These are phyloP conservation scores for Caloenas nicobarica DNA, from an alignment of 2,113 vertebrate species.

Conservation along the genomic window DNA sequence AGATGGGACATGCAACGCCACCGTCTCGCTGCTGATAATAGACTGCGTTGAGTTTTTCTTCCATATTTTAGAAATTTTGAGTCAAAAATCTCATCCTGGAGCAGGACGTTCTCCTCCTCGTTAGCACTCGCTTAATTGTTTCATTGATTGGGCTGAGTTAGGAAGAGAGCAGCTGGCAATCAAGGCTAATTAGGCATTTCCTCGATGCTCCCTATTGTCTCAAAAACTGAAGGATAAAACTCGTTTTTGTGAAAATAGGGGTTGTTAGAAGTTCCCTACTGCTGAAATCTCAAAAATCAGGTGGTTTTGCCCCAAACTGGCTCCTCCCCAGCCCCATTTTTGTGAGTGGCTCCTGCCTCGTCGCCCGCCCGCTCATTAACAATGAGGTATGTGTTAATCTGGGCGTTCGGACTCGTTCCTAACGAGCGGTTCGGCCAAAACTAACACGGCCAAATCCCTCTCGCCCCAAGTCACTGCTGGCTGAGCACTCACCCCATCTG, in stretches of 20 bases:
- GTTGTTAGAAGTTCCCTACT: not conserved
- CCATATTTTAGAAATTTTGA: not conserved
- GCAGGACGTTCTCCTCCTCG: not conserved
- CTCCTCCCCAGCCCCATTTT: not conserved
- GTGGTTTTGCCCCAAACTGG: not conserved
- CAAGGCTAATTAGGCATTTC: constrained; percentile 13
- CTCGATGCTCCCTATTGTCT: not conserved
- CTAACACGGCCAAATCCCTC: constrained; percentile 73
- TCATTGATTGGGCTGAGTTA: not conserved
- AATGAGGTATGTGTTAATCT: constrained; percentile 80
- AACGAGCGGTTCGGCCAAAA: constrained; percentile 68
- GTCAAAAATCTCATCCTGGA: not conserved
- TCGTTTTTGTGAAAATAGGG: not conserved
- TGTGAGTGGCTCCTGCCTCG: not conserved
- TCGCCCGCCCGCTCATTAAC: constrained; percentile 39
- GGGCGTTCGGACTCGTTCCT: constrained; percentile 68
- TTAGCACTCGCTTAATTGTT: not conserved
- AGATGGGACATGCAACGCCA: accelerated
- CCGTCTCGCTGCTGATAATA: not conserved
- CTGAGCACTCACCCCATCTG: constrained; percentile 72
- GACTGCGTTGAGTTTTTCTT: not conserved
- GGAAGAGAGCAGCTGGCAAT: constrained; percentile 16
- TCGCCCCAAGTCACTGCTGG: constrained; percentile 69
- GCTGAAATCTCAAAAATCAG: not conserved
- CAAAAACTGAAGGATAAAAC: not conserved